Percentiles rank a stretch among this genome's conserved stretches.
These are phyloP conservation scores for Hirtodrosophila duncani DNA, from an alignment of 2,888 invertebrate species.

Conservation along the genomic window DNA sequence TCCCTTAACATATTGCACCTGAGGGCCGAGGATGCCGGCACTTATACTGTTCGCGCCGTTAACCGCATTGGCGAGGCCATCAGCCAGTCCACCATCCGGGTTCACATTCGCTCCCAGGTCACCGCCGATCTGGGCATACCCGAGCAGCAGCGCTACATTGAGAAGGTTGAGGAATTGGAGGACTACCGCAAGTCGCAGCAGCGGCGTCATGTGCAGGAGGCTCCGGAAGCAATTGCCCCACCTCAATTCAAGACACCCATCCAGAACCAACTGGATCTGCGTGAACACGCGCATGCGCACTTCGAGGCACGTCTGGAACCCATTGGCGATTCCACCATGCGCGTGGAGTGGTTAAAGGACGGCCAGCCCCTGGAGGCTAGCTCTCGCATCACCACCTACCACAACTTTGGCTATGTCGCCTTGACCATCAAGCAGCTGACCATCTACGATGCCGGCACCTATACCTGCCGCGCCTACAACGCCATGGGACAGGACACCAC, in stretches of 20 bases:
- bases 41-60: slow-evolving; percentile 93
- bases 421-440: slow-evolving; percentile 94
- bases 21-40: slow-evolving; percentile 98
- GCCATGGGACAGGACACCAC: slow-evolving; percentile 91
- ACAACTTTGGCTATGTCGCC: slow-evolving; percentile 96
- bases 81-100: slow-evolving; percentile 87
- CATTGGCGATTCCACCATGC: slow-evolving; percentile 91
- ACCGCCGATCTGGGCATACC: slow-evolving; percentile 92
- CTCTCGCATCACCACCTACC: slow-evolving; percentile 94
- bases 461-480: slow-evolving; percentile 93
- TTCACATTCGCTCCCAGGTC: slow-evolving; percentile 88
- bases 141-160: slow-evolving; percentile 93
- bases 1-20: slow-evolving; percentile 99
- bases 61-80: slow-evolving; percentile 94
- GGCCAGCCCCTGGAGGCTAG: slow-evolving; percentile 94
- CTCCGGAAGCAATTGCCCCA: slow-evolving; percentile 87
- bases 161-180: slow-evolving; percentile 94
- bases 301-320: slow-evolving; percentile 97
- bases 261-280: slow-evolving; percentile 90
- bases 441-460: slow-evolving; percentile 92
- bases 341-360: slow-evolving; percentile 95
- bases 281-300: slow-evolving; percentile 96
- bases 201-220: slow-evolving; percentile 88
- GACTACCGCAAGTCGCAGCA: slow-evolving; percentile 89
- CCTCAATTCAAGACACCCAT: slow-evolving; percentile 94